These are phyloP conservation scores for Hemiprocne comata DNA, from an alignment of 2,113 vertebrate species.

Conservation along the genomic window DNA sequence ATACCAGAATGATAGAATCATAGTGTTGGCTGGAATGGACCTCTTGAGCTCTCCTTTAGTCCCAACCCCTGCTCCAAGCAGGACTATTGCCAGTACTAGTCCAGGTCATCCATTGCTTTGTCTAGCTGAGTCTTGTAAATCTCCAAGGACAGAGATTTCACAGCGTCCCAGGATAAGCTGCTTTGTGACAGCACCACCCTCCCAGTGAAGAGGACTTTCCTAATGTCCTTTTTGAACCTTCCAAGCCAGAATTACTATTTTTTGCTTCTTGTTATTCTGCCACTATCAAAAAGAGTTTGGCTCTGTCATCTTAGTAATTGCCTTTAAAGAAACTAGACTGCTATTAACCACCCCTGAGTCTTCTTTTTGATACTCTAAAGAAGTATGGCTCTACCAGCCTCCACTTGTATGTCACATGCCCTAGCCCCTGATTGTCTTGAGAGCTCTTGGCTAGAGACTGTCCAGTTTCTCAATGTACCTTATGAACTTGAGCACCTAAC, in stretches of 20 bases:
- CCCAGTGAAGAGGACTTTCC: background rate
- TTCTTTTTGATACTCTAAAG: background rate
- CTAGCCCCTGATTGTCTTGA: background rate
- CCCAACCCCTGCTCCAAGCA: background rate
- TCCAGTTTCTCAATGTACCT: background rate
- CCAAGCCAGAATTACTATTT: background rate
- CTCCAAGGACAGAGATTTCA: background rate
- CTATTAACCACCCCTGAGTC: background rate
- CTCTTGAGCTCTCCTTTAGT: background rate
- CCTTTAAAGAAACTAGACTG: background rate
- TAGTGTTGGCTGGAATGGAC: background rate
- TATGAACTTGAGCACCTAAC: background rate
- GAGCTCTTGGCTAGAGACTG: background rate
- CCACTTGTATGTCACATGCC: background rate
- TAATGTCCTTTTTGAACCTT: background rate
- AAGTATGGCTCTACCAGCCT: background rate
- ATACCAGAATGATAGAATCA: background rate
- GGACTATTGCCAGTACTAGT: background rate
- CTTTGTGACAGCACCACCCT: background rate
- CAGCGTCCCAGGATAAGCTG: background rate
- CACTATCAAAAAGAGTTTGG: background rate
- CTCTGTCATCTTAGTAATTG: background rate
- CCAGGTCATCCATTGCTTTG: background rate
- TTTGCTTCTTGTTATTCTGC: background rate
- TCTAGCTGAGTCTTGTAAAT: background rate